A percentile compares a stretch with the other conserved stretches of the same genome.
These are phyloP conservation scores for Orchesella flavescens DNA, from an alignment of 2,888 invertebrate species.

Conservation along the genomic window DNA sequence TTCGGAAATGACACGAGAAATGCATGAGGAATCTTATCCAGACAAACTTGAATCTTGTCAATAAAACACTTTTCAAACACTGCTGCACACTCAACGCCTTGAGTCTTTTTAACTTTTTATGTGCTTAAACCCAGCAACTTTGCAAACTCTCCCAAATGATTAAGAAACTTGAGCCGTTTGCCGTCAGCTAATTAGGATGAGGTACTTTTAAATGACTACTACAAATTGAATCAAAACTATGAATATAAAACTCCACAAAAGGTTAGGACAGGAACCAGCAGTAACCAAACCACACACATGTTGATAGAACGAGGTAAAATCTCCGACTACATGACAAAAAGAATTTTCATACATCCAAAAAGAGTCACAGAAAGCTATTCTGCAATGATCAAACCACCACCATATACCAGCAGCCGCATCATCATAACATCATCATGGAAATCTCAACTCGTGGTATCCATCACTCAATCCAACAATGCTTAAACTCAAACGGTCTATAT, in stretches of 20 bases:
- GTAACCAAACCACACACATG: constrained; percentile 15
- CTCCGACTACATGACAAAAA: constrained; percentile 51
- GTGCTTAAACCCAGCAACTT: no score
- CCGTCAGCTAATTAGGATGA: neutral
- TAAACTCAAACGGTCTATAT: no score
- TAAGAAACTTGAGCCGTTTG: no score
- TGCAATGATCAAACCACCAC: constrained; percentile 7
- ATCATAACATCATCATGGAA: constrained; percentile 51
- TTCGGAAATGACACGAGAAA: constrained; percentile 46
- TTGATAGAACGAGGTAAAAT: constrained; percentile 37
- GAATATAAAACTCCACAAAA: neutral
- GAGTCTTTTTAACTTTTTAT: no score
- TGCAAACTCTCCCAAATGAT: no score
- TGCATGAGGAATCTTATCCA: constrained; percentile 28
- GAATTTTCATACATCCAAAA: constrained; percentile 58
- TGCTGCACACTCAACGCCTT: no score
- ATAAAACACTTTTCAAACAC: no score
- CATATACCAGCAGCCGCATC: constrained; percentile 8
- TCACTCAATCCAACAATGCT: constrained; percentile 23
- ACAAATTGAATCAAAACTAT: constrained; percentile 10
- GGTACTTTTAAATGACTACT: no score
- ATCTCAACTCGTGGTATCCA: constrained; percentile 35
- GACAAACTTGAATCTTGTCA: no score
- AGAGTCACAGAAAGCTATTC: constrained; percentile 59
- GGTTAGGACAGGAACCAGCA: neutral